Evolutionary conservation across 2,113 vertebrate genomes (phyloP).

Genomic region (Oncorhynchus nerka): DNA sequence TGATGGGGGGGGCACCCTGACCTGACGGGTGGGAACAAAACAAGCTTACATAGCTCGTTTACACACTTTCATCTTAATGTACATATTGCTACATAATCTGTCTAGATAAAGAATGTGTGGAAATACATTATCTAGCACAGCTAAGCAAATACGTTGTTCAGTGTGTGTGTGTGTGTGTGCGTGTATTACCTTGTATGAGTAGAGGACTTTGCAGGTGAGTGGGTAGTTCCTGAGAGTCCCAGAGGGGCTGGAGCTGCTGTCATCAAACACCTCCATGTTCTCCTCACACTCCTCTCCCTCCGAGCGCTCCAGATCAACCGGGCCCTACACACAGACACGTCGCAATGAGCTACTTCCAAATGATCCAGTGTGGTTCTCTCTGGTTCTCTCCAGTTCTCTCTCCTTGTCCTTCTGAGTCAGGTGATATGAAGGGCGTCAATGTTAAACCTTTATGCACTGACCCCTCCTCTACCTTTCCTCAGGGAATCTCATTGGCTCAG

Average conservation of each 20-base stretch:
- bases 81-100: too few species aligned
- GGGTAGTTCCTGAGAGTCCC: conserved; percentile 96
- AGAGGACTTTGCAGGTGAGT: conserved; percentile 96
- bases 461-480: conserved; percentile 45
- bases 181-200: conserved; percentile 89
- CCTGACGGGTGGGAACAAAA: too few species aligned
- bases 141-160: too few species aligned
- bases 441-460: neutral
- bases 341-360: neutral
- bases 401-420: too few species aligned
- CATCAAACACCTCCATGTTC: conserved; percentile 96
- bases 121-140: too few species aligned
- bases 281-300: conserved; percentile 96
- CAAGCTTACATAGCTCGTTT: too few species aligned
- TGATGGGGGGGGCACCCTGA: too few species aligned
- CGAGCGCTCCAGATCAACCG: conserved; percentile 86
- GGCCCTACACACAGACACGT: conserved; percentile 72
- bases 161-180: too few species aligned
- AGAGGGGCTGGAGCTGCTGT: conserved; percentile 96
- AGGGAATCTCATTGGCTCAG: conserved; percentile 47
- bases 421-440: neutral
- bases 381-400: too few species aligned
- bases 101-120: too few species aligned
- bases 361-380: neutral
- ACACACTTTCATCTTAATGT: too few species aligned